A percentile compares a stretch with the other conserved stretches of the same genome.
phyloP scores from a whole-genome alignment of 2,113 vertebrate genomes.

The Ammospiza caudacuta region DNA sequence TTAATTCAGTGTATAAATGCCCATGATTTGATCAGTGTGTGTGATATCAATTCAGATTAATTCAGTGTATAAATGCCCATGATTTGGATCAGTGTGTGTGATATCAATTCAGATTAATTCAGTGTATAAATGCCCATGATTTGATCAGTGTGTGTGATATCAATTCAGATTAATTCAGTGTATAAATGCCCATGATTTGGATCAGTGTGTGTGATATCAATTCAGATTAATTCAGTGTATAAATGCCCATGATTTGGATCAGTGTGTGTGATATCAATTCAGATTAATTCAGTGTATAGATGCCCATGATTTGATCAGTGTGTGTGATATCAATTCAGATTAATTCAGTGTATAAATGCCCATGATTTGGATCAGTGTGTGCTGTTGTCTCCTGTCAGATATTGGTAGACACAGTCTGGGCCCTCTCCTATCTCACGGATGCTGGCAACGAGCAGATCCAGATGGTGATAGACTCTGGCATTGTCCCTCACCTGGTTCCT shows the following conservation, averaged over 20 bases:
- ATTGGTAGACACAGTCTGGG: conserved; percentile 98
- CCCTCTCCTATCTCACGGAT: conserved; percentile 96
- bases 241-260: accelerated
- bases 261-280: neutral
- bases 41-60: no score
- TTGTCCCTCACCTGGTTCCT: conserved; percentile 96
- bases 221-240: accelerated
- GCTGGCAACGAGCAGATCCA: conserved; percentile 99
- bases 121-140: no score
- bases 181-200: accelerated
- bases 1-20: no score
- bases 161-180: accelerated
- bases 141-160: neutral
- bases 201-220: accelerated
- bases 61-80: accelerated
- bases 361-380: no score
- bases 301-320: accelerated
- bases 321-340: no score
- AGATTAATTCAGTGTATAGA: no score
- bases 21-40: accelerated
- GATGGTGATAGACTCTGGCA: conserved; percentile 98
- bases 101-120: no score
- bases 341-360: no score
- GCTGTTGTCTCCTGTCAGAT: conserved; percentile 78
- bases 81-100: no score